Percentiles rank a stretch among this genome's conserved stretches.
These are phyloP conservation scores for Planiliza haematocheilus DNA, from an alignment of 2,113 vertebrate species.

Conservation along the genomic window DNA sequence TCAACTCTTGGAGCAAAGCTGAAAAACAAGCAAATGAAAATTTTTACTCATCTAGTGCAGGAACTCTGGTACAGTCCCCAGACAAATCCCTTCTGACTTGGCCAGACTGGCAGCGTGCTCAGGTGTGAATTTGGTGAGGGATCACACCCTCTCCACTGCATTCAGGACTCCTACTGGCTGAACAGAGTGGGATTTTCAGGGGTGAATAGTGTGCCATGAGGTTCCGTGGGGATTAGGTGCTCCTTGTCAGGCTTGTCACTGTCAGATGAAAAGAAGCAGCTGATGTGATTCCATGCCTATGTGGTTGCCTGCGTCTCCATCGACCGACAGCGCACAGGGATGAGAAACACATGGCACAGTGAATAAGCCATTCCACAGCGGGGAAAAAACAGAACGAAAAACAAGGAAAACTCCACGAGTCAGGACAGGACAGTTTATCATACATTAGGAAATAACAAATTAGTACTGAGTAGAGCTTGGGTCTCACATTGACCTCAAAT, in stretches of 20 bases:
- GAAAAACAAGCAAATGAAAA: conserved; percentile 14
- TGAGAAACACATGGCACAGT: conserved; percentile 22
- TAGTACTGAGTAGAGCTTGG: background rate
- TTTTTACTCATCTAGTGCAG: background rate
- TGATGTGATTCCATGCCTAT: conserved; percentile 23
- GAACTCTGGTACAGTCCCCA: conserved; percentile 6
- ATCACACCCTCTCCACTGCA: conserved; percentile 21
- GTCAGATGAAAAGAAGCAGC: conserved; percentile 37
- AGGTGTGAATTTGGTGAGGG: conserved; percentile 24
- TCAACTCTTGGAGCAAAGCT: too few species aligned
- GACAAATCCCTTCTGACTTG: conserved; percentile 10
- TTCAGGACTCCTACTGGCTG: conserved; percentile 19
- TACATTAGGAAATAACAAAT: background rate
- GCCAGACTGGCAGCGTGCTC: background rate
- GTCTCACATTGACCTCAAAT: conserved; percentile 7
- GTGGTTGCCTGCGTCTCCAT: conserved; percentile 17
- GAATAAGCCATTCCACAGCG: conserved; percentile 13
- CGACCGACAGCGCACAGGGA: background rate
- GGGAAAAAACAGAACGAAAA: conserved; percentile 6
- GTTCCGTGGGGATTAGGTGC: conserved; percentile 17
- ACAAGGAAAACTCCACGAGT: background rate
- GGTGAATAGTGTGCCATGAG: conserved; percentile 4
- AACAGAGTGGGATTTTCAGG: conserved; percentile 33
- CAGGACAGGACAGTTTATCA: background rate
- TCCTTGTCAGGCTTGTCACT: conserved; percentile 31